These are phyloP conservation scores for Callaeas wilsoni DNA, from an alignment of 2,113 vertebrate species.

Conservation along the genomic window DNA sequence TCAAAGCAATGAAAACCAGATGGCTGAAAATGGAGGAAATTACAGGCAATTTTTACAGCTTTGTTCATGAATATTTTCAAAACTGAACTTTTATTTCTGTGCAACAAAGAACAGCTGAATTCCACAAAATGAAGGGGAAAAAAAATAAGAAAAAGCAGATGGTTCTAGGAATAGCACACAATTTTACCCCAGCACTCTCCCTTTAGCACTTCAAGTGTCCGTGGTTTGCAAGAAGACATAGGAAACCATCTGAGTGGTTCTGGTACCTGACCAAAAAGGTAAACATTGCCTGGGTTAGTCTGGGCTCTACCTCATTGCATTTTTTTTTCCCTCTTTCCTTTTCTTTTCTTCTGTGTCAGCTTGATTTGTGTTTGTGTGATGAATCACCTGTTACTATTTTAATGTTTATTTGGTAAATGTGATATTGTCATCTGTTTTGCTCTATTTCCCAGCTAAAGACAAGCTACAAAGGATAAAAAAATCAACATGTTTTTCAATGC, in stretches of 20 bases:
- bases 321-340: not conserved
- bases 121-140: not conserved
- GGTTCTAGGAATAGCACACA: slow-evolving; percentile 5
- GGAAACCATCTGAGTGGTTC: not conserved
- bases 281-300: not conserved
- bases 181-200: not conserved
- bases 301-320: not conserved
- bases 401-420: not conserved
- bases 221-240: not conserved
- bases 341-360: not conserved
- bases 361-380: not conserved
- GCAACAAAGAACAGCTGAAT: slow-evolving; percentile 68
- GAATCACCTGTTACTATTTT: not conserved
- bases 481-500: not conserved
- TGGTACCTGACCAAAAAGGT: not conserved
- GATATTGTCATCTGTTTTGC: not conserved
- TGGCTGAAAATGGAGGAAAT: slow-evolving; percentile 73
- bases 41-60: slow-evolving; percentile 69
- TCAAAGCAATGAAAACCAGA: slow-evolving; percentile 73
- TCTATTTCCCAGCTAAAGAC: not conserved
- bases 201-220: not conserved
- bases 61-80: slow-evolving; percentile 71
- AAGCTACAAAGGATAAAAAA: not conserved
- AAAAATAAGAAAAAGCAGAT: not conserved
- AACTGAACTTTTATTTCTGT: slow-evolving; percentile 66